Evolutionary conservation across 2,888 invertebrate species (phyloP).

Genomic region (Caenorhabditis drosophilae): DNA sequence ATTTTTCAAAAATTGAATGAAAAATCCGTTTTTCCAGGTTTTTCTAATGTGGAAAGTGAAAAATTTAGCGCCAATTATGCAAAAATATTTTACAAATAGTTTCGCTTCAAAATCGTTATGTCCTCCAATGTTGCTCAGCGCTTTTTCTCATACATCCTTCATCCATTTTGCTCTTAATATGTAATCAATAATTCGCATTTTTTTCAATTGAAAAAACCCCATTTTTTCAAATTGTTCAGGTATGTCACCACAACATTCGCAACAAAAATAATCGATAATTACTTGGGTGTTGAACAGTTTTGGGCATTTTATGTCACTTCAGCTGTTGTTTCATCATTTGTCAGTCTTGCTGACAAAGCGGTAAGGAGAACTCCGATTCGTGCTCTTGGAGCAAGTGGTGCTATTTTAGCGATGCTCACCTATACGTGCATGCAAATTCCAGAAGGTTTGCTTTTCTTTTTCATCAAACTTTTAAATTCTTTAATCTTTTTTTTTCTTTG

Average conservation of each 20-base stretch:
- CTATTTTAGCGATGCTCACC: slow-evolving; percentile 87
- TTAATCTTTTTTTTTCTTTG: slow-evolving; percentile 3
- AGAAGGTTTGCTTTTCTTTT: slow-evolving; percentile 71
- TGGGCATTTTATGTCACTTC: slow-evolving; percentile 86
- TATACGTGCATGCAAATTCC: slow-evolving; percentile 88
- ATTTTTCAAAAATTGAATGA: slow-evolving; percentile 1
- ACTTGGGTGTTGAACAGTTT: slow-evolving; percentile 73
- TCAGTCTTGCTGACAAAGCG: slow-evolving; percentile 83
- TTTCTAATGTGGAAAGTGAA: slow-evolving; percentile 57
- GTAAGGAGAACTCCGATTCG: slow-evolving; percentile 77
- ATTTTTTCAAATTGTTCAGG: slow-evolving; percentile 8
- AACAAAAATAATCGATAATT: slow-evolving; percentile 43
- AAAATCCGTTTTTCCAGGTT: slow-evolving; percentile 19
- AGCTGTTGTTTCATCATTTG: slow-evolving; percentile 78
- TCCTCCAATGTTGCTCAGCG: slow-evolving; percentile 89
- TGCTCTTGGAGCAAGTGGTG: slow-evolving; percentile 93
- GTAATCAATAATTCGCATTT: slow-evolving; percentile 79
- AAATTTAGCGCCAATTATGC: slow-evolving; percentile 54
- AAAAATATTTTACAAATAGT: slow-evolving; percentile 64
- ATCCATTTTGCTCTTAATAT: slow-evolving; percentile 90
- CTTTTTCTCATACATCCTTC: slow-evolving; percentile 88
- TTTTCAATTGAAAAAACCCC: slow-evolving; percentile 10
- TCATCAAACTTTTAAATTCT: neutral
- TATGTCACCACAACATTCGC: slow-evolving; percentile 34
- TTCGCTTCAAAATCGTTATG: slow-evolving; percentile 75